A percentile compares a stretch with the other conserved stretches of the same genome.
These are phyloP conservation scores for Trachops cirrhosus DNA, from an alignment of 2,797 vertebrate genomes.

Conservation along the genomic window DNA sequence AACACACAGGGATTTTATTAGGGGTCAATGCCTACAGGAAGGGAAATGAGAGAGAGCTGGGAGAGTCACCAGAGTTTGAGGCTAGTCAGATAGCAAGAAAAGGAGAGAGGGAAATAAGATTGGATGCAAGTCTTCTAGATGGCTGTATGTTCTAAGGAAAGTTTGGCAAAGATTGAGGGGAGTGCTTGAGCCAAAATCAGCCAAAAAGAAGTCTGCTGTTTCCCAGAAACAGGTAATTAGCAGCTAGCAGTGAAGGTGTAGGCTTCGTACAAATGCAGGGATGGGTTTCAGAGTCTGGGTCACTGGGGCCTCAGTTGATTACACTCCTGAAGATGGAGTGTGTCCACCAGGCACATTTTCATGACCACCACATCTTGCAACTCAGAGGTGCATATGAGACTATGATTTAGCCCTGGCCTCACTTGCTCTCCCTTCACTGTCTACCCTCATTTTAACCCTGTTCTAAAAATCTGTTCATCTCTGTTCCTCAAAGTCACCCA, in stretches of 20 bases:
- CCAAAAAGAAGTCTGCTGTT: neutral
- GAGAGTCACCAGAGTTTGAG: neutral
- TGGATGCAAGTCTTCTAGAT: neutral
- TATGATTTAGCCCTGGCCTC: neutral
- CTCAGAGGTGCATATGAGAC: neutral
- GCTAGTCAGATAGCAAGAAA: neutral
- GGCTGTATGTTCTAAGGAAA: neutral
- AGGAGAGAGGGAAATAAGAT: neutral
- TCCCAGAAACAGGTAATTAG: neutral
- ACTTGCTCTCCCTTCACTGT: neutral
- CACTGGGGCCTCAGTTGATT: neutral
- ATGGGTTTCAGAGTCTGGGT: neutral
- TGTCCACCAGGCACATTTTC: neutral
- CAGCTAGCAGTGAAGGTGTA: neutral
- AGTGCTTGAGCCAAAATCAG: constrained; percentile 9
- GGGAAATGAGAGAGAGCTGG: neutral
- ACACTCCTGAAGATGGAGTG: neutral
- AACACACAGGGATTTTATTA: neutral
- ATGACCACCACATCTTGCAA: neutral
- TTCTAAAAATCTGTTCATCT: neutral
- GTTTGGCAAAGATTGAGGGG: neutral
- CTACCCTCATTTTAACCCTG: neutral
- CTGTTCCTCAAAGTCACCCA: neutral
- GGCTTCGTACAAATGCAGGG: neutral
- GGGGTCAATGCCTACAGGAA: neutral